phyloP scores from a whole-genome alignment of 2,797 vertebrate species.

The Gallinago nigripennis region DNA sequence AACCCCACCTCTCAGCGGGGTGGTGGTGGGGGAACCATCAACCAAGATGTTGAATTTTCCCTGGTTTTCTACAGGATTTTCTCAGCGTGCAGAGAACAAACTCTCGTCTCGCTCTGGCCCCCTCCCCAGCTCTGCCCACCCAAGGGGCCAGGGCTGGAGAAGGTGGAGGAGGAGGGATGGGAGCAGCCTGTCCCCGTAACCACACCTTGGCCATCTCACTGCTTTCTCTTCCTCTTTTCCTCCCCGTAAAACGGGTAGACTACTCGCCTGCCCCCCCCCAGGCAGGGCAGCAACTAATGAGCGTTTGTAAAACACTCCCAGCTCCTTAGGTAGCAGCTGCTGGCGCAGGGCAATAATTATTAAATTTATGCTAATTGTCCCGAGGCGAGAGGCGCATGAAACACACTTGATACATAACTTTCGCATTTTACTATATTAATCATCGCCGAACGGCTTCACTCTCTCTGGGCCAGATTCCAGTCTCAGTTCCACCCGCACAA shows the following conservation, averaged over 20 bases:
- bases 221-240: conserved; percentile 20
- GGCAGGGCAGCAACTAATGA: conserved; percentile 19
- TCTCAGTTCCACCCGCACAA: conserved; percentile 52
- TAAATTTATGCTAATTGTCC: conserved; percentile 59
- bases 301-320: conserved; percentile 5
- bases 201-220: not conserved
- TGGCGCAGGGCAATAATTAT: conserved; percentile 48
- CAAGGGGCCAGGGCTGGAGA: not conserved
- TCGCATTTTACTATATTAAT: conserved; percentile 56
- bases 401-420: conserved; percentile 50
- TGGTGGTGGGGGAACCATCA: not conserved
- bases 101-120: rapidly evolving
- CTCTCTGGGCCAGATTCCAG: conserved; percentile 55
- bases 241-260: not conserved
- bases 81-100: not conserved
- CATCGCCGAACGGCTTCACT: not conserved
- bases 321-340: conserved; percentile 56
- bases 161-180: not conserved
- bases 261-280: not conserved
- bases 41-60: not conserved
- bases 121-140: not conserved
- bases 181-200: not conserved
- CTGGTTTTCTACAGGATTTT: not conserved
- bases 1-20: not conserved
- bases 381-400: conserved; percentile 47